Evolutionary conservation across 2,113 vertebrate genomes (phyloP), one percentile per base, ranked within the genome.

Genomic region (Prolemur simus): DNA sequence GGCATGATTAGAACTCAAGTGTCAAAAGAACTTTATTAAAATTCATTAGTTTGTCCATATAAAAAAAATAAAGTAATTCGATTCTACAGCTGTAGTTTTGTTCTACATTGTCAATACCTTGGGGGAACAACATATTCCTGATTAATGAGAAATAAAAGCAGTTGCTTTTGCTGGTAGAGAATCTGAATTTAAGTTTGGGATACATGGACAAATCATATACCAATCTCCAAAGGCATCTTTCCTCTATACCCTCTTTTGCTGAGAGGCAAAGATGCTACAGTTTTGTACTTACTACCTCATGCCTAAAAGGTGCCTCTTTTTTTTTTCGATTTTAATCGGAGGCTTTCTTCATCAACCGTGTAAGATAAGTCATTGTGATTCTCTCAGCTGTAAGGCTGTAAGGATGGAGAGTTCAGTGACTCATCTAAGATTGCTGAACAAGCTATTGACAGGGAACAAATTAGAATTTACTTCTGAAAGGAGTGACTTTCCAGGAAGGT

Each of bases 401-500:
- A 60, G 39, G 29, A 32, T 34, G 64, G 45, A 45, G 39, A 39
- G 20, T 78, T 86, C 63, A 56, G 56, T 32, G 82, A 58, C 81
- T 97, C 90, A 54, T 93, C 91, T 93, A 66, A 91, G 87, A 73
- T 82, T 5, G 6, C 64, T 76, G 49, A 88, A 45, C 39, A 96
- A 56, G 74, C 49, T 94, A 88, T 66, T 81, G 76, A 84, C 34
- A 78, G 56, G n/a, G n/a, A 13, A 95, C n/a, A 89, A 96, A 76
- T 94, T 39, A 73, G 47, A 97, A 94, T 93, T 96, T 87, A 60
- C 39, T 87, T 95, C 68, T 89, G 29, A 96, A 89, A 71, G 54
- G 13, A 68, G 10, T 89, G 27, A 66, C 14, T 96, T 96, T 90
- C 52, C 82, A 58, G 47, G 49, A 87, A 74, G 68, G 2, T 42